Evolutionary conservation across 1,140 invertebrate species (phyloP), one percentile per base, ranked within the genome.

Genomic region (Monomorium pharaonis): DNA sequence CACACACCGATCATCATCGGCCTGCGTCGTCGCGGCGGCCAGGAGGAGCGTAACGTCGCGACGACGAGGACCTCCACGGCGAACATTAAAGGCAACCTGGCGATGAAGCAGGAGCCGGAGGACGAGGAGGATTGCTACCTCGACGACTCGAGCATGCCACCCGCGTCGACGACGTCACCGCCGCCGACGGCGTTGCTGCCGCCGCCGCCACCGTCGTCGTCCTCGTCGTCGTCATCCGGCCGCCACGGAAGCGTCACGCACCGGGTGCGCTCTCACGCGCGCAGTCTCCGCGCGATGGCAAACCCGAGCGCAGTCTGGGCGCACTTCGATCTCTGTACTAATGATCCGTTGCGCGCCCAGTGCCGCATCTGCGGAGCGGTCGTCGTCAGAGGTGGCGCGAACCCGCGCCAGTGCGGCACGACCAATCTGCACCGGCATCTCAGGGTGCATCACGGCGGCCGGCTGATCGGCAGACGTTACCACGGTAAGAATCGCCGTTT

Each of bases 271-370:
- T 95, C 95, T 2, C 95, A 95, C 44, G 90, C 95, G 21, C 90
- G 94, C 3, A 95, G 94, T 78, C 85, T 95, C 2, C 86, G 94
- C 27, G 94, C 94, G 5, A 95, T 95, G 94, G 94, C 95, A 0
- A 95, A 95, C 74, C 94, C 95, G 0, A 95, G 94, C 87, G 94
- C 94, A 10, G 95, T 95, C 24, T 95, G 95, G 95, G 94, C 94
- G 0, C 94, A 95, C 63, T 95, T 95, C 69, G 94, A 95, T 83
- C 86, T 95, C 1, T 95, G 94, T 80, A 84, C 86, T 2, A 94
- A 95, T 87, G 94, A 95, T 80, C 94, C 94, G 1, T 69, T 95
- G 42, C 89, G 94, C 30, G 95, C 95, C 1, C 93, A 95, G 69
- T 95, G 95, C 72, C 90, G 94, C 21, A 94, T 95, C n/a, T 95